A percentile compares a stretch with the other conserved stretches of the same genome.
Conservation (phyloP, 1,140 invertebrate species). For the Cydia amplana region DNA sequence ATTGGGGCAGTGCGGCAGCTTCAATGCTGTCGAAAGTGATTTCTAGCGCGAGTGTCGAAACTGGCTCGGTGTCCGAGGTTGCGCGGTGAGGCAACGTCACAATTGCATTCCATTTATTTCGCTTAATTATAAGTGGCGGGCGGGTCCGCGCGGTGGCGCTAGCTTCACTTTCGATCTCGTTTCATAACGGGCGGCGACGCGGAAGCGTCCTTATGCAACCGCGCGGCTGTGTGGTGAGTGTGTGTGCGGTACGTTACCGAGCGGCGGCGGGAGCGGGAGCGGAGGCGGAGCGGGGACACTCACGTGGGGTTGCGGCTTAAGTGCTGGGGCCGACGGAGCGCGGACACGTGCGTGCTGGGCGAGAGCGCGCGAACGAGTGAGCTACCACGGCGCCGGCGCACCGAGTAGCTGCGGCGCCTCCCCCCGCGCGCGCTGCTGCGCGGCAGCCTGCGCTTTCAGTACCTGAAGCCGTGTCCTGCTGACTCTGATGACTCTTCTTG, state of each 20-base stretch:
- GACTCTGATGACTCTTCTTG: slow-evolving; percentile 32
- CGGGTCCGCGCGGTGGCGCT: slow-evolving; percentile 19
- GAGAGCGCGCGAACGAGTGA: slow-evolving; percentile 63
- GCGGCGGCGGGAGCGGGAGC: slow-evolving; percentile 39
- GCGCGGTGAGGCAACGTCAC: slow-evolving; percentile 18
- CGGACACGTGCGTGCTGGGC: slow-evolving; percentile 45
- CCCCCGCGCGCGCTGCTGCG: slow-evolving; percentile 36
- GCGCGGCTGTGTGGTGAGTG: slow-evolving; percentile 44
- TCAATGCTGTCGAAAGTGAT: slow-evolving; percentile 31
- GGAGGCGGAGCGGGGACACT: slow-evolving; percentile 41
- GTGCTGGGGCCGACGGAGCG: slow-evolving; percentile 35
- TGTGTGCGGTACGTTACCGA: slow-evolving; percentile 57
- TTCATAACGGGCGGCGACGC: slow-evolving; percentile 38
- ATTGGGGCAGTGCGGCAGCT: neutral
- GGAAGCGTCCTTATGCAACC: slow-evolving; percentile 33
- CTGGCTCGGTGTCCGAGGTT: slow-evolving; percentile 23
- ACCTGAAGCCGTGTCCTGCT: slow-evolving; percentile 30
- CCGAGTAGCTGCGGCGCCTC: slow-evolving; percentile 25
- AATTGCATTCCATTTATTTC: slow-evolving; percentile 17
- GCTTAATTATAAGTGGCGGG: slow-evolving; percentile 15
- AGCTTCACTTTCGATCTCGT: slow-evolving; percentile 36
- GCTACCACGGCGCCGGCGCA: slow-evolving; percentile 47
- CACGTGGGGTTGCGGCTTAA: slow-evolving; percentile 38
- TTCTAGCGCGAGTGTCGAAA: slow-evolving; percentile 26
- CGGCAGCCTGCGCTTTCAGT: slow-evolving; percentile 38